phyloP scores from a whole-genome alignment of 2,888 invertebrate genomes.

The Imbricaverruca yamaguchii region DNA sequence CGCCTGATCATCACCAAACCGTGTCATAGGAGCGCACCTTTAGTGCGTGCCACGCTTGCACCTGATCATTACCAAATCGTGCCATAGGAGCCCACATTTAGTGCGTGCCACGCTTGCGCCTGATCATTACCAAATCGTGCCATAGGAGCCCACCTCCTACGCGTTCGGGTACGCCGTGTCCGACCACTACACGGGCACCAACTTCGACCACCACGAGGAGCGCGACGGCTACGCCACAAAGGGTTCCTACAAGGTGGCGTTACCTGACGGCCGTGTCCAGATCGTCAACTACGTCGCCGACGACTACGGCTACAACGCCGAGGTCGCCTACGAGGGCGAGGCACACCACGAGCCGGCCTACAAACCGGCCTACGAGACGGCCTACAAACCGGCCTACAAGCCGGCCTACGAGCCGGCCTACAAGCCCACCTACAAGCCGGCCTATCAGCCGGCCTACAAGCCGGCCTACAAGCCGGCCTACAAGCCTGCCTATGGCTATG shows the following conservation, averaged over 20 bases:
- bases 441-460: conserved; percentile 55
- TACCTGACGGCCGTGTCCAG: conserved; percentile 72
- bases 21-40: too few relatives aligned
- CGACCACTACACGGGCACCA: conserved; percentile 50
- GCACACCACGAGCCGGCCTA: conserved; percentile 42
- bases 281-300: conserved; percentile 78
- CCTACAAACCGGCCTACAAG: conserved; percentile 87
- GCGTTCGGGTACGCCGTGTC: conserved; percentile 58
- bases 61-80: too few relatives aligned
- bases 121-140: too few relatives aligned
- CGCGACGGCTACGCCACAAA: conserved; percentile 56
- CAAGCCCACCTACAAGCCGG: conserved; percentile 71
- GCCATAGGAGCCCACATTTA: too few relatives aligned
- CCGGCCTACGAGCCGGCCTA: conserved; percentile 75
- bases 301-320: conserved; percentile 85
- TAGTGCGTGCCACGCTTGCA: too few relatives aligned
- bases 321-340: conserved; percentile 67
- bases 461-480: conserved; percentile 67
- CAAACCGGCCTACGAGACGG: conserved; percentile 64
- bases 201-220: conserved; percentile 58
- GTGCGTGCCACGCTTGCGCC: too few relatives aligned
- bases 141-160: conserved; percentile 42
- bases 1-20: too few relatives aligned
- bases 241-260: conserved; percentile 56
- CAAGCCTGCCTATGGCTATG: too few relatives aligned